A percentile compares a stretch with the other conserved stretches of the same genome.
These are phyloP conservation scores for Cotesia typhae DNA, from an alignment of 1,140 invertebrate species.

Conservation along the genomic window DNA sequence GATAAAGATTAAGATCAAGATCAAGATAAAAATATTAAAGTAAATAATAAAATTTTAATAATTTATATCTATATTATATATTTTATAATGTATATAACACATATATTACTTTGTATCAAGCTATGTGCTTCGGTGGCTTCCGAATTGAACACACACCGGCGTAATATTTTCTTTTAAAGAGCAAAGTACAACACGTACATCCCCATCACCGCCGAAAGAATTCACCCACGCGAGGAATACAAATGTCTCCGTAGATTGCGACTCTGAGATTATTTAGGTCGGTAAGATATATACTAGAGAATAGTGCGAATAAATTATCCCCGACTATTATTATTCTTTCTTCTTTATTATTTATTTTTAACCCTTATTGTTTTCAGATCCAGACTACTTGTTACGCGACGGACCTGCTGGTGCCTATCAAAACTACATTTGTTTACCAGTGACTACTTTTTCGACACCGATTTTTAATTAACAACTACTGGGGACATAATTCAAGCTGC, in stretches of 20 bases:
- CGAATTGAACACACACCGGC: not conserved
- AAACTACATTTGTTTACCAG: too few species aligned
- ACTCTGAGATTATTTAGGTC: slow-evolving; percentile 35
- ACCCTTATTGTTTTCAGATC: not conserved
- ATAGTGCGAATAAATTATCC: slow-evolving; percentile 29
- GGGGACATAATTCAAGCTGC: too few species aligned
- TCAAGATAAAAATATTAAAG: too few species aligned
- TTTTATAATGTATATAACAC: too few species aligned
- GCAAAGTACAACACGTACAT: not conserved
- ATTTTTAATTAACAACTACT: too few species aligned
- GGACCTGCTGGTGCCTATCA: too few species aligned
- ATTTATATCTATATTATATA: too few species aligned
- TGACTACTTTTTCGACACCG: too few species aligned
- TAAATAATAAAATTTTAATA: too few species aligned
- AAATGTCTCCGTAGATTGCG: slow-evolving; percentile 35
- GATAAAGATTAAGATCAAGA: too few species aligned
- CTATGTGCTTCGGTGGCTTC: not conserved
- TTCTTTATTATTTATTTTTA: not conserved
- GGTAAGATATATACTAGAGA: slow-evolving; percentile 27
- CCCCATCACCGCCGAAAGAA: slow-evolving; percentile 27
- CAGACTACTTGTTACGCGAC: too few species aligned
- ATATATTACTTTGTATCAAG: too few species aligned
- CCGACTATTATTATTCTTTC: slow-evolving; percentile 4
- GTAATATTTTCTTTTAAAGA: not conserved
- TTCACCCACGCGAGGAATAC: slow-evolving; percentile 34